Evolutionary conservation across 2,888 invertebrate species (phyloP).

Genomic region (Leucozona laternaria): DNA sequence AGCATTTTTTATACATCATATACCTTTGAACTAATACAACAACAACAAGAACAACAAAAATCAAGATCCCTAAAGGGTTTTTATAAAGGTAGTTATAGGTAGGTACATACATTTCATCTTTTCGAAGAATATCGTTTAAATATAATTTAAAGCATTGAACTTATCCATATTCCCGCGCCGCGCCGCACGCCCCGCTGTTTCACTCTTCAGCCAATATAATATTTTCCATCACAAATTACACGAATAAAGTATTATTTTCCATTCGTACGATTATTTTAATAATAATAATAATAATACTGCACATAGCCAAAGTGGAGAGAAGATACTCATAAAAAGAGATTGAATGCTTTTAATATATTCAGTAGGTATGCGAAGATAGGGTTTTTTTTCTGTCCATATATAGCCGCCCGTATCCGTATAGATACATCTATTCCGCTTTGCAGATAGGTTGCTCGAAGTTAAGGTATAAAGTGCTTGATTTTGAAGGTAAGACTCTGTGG

Average conservation of each 20-base stretch:
- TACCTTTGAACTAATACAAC: conserved; percentile 19
- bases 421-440: conserved; percentile 21
- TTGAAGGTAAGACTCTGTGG: conserved; percentile 35
- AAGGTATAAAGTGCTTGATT: conserved; percentile 54
- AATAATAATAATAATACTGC: conserved; percentile 73
- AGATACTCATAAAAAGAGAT: conserved; percentile 58
- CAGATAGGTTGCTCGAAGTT: conserved; percentile 13
- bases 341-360: conserved; percentile 72
- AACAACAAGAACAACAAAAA: conserved; percentile 12
- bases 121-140: conserved; percentile 57
- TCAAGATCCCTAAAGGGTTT: conserved; percentile 64
- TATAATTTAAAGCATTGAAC: conserved; percentile 62
- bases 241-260: conserved; percentile 66
- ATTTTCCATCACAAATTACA: conserved; percentile 66
- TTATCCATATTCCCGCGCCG: no score
- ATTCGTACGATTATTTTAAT: conserved; percentile 72
- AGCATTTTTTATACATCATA: conserved; percentile 6
- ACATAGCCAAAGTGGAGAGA: conserved; percentile 41
- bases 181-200: no score
- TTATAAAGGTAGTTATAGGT: background rate
- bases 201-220: background rate
- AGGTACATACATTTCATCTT: conserved; percentile 1
- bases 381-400: background rate
- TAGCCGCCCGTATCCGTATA: background rate
- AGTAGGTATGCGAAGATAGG: conserved; percentile 31